Conservation (phyloP, 2,797 vertebrate species). For the Liasis olivaceus region DNA sequence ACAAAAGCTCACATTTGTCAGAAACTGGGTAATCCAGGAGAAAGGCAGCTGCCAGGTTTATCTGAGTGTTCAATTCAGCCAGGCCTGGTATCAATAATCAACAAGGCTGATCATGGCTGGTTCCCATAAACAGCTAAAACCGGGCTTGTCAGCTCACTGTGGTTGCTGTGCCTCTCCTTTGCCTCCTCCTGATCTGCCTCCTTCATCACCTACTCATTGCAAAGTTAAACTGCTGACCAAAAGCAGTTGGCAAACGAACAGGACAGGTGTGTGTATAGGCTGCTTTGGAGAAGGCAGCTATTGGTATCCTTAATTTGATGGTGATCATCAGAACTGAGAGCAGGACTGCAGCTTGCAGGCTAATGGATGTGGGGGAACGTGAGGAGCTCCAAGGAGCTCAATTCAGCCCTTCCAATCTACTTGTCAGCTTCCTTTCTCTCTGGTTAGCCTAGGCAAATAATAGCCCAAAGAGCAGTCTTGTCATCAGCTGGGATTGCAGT, state of each 20-base stretch:
- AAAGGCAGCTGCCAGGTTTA: constrained; percentile 62
- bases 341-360: not conserved
- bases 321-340: not conserved
- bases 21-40: constrained; percentile 78
- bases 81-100: not conserved
- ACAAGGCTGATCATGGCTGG: not conserved
- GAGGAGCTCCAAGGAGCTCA: not conserved
- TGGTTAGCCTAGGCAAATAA: not conserved
- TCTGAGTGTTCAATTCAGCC: not conserved
- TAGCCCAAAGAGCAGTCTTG: not conserved
- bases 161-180: not conserved
- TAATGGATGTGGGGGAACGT: not conserved
- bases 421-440: not conserved
- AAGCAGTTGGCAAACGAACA: not conserved
- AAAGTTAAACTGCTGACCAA: not conserved
- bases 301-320: not conserved
- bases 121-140: not conserved
- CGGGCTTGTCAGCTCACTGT: not conserved
- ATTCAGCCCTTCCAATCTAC: not conserved
- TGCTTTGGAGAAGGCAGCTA: not conserved
- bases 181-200: not conserved
- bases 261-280: not conserved
- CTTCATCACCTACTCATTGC: not conserved
- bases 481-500: not conserved
- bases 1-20: constrained; percentile 77